Base-by-base conservation (phyloP, 92 coral and sea anemone genomes). In the Diadumene lineata region DNA sequence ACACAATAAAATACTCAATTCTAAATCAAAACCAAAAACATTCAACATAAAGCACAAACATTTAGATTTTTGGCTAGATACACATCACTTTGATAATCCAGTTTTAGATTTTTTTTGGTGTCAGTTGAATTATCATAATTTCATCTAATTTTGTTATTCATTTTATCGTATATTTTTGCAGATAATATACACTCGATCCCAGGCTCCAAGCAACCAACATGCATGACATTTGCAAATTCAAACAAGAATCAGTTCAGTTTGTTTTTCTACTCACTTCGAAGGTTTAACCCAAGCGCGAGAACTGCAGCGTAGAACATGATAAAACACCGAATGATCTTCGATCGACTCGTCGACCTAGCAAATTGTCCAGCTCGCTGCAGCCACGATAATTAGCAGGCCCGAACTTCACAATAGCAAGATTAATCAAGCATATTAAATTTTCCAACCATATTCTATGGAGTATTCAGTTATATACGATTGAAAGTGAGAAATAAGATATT, bases 291-390 rank as follows among this genome's bases (percentile, higher is more conserved):
- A 1, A 70, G 44, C 31, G 75, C 75, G 7, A 70, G 32, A 10
- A 70, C 75, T 19, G 75, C 60, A n/a, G 75, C 75, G 50, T 50
- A 70, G 48, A 70, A 53, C 75, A 70, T 70, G 16, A 70, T 70
- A 2, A 28, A 50, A 25, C 32, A 18, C n/a, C n/a, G n/a, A 27
- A 18, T 62, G 68, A 62, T 51, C 75, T 51, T 28, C 25, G 75
- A 51, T 70, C 61, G n/a, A n/a, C 64, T 28, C 21, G 34, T 23
- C 19, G 68, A 62, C 13, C 43, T 62, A 62, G 27, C 31, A n/a
- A n/a, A n/a, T n/a, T n/a, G n/a, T n/a, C n/a, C n/a, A n/a, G n/a
- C n/a, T n/a, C n/a, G n/a, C n/a, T n/a, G n/a, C n/a, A n/a, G n/a
- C n/a, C n/a, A n/a, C n/a, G n/a, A n/a, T n/a, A n/a, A n/a, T n/a